Evolutionary conservation across 2,888 invertebrate species (phyloP).

Genomic region (Cyaniris semiargus): DNA sequence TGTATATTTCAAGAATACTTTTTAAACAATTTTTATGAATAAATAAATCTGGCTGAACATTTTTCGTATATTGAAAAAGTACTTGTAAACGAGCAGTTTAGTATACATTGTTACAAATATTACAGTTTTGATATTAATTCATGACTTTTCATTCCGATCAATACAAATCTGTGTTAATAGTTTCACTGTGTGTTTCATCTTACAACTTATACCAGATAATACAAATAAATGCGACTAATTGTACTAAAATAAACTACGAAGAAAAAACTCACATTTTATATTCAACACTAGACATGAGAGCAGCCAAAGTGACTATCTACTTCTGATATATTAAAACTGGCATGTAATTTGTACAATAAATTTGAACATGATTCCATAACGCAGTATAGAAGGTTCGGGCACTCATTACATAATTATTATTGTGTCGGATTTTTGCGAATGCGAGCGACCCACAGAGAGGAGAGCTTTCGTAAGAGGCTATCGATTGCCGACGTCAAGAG

Average conservation of each 20-base stretch:
- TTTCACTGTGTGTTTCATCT: neutral
- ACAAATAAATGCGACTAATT: too few relatives aligned
- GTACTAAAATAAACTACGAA: neutral
- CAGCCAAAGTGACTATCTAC: neutral
- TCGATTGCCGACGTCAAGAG: constrained; percentile 11
- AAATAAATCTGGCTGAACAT: neutral
- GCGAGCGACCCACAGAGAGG: constrained; percentile 7
- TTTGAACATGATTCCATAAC: too few relatives aligned
- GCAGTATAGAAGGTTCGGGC: too few relatives aligned
- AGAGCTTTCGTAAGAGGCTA: constrained; percentile 6
- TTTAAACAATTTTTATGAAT: neutral
- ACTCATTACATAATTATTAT: neutral
- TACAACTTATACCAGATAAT: too few relatives aligned
- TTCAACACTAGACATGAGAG: too few relatives aligned
- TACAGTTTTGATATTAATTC: neutral
- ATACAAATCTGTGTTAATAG: neutral
- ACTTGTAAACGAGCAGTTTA: neutral
- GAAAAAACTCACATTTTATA: neutral
- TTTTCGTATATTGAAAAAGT: neutral
- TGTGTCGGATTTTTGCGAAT: constrained; percentile 1
- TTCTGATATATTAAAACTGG: neutral
- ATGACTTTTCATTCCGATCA: neutral
- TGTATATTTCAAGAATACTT: neutral
- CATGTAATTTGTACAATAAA: too few relatives aligned
- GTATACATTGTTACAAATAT: neutral